A percentile compares a stretch with the other conserved stretches of the same genome.
Evolutionary conservation across 2,797 vertebrate genomes (phyloP).

Genomic region (Phrynocephalus forsythii): DNA sequence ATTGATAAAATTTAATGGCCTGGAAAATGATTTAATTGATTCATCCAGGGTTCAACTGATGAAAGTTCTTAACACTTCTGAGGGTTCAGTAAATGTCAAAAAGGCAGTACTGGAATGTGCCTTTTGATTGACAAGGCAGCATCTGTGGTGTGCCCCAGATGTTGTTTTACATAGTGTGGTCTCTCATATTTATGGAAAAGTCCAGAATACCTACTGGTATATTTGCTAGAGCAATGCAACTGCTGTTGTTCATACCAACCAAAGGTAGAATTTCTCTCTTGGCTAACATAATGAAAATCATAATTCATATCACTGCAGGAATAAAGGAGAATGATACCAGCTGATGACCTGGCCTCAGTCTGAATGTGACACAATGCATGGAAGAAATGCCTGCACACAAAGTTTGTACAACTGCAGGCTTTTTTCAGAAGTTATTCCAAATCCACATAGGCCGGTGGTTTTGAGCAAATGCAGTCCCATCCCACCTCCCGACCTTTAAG

Average conservation of each 20-base stretch:
- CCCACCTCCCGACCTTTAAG: neutral
- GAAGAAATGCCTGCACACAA: neutral
- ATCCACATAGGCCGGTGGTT: neutral
- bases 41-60: neutral
- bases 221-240: neutral
- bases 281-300: neutral
- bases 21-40: slow-evolving; percentile 22
- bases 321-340: neutral
- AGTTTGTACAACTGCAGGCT: neutral
- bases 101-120: neutral
- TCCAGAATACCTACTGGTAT: neutral
- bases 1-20: slow-evolving; percentile 2
- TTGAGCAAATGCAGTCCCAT: neutral
- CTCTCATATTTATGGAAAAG: neutral
- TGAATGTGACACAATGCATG: neutral
- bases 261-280: neutral
- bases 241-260: neutral
- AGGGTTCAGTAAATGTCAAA: slow-evolving; percentile 1
- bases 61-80: neutral
- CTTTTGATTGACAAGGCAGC: too few species aligned
- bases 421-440: slow-evolving; percentile 1
- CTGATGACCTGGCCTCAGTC: neutral
- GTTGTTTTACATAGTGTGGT: neutral
- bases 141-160: neutral
- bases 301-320: neutral